A percentile compares a stretch with the other conserved stretches of the same genome.
These are phyloP conservation scores for Carettochelys insculpta DNA, from an alignment of 2,113 vertebrate species.

Conservation along the genomic window DNA sequence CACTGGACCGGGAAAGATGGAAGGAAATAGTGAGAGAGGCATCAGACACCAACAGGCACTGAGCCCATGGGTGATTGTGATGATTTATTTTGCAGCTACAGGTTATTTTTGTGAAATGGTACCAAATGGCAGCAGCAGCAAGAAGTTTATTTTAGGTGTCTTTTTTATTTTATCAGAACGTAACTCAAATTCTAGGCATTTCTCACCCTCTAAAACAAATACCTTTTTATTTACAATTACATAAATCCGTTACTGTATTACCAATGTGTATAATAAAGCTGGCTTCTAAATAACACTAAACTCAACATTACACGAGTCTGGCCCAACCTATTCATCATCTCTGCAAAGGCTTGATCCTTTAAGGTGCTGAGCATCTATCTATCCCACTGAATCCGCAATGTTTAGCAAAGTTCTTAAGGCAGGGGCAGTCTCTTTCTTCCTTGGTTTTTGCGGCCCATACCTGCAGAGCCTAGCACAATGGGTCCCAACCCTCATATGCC, in stretches of 20 bases:
- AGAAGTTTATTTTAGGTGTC: background rate
- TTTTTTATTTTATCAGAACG: background rate
- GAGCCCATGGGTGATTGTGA: too few relatives aligned
- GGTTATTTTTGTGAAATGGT: background rate
- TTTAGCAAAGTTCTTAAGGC: background rate
- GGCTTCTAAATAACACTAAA: background rate
- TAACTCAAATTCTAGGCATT: background rate
- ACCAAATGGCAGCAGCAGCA: background rate
- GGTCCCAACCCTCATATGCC: background rate
- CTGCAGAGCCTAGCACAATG: background rate
- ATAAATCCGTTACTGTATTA: background rate
- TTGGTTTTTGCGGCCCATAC: accelerated
- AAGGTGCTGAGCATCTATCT: background rate
- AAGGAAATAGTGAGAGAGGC: too few relatives aligned
- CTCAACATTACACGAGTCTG: background rate
- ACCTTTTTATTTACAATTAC: background rate
- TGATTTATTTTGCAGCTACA: background rate
- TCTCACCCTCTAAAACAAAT: background rate
- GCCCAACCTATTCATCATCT: background rate
- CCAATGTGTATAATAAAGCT: background rate
- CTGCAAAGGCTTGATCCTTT: background rate
- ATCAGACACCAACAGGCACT: too few relatives aligned
- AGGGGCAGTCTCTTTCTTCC: background rate
- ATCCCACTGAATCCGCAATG: background rate
- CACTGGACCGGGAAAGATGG: too few relatives aligned